Percentiles rank a stretch among this genome's conserved stretches.
These are phyloP conservation scores for Rhinopomastus cyanomelas DNA, from an alignment of 2,113 vertebrate species.

Conservation along the genomic window DNA sequence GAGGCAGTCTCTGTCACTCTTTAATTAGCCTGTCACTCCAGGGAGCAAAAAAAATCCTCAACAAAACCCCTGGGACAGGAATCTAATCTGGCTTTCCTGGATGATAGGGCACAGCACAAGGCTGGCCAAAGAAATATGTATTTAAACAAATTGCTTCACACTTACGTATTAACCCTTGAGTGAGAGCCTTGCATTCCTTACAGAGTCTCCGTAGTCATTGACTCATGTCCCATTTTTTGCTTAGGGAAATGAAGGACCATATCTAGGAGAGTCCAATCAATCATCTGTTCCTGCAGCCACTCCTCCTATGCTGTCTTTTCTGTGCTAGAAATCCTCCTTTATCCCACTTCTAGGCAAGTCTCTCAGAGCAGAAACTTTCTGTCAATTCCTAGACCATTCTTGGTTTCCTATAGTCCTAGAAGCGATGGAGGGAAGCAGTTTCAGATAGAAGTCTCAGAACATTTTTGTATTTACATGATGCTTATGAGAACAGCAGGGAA, in stretches of 20 bases:
- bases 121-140: conserved; percentile 23
- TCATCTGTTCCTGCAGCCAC: background rate
- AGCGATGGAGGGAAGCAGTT: background rate
- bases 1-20: conserved; percentile 25
- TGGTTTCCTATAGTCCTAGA: background rate
- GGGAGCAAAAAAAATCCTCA: background rate
- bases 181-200: background rate
- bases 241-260: background rate
- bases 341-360: background rate
- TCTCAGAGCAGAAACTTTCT: background rate
- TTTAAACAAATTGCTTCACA: conserved; percentile 4
- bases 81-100: conserved; percentile 48
- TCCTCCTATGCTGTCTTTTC: background rate
- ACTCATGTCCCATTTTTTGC: background rate
- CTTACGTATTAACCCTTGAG: conserved; percentile 9
- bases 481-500: background rate
- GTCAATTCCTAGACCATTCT: background rate
- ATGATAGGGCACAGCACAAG: conserved; percentile 11
- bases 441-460: background rate
- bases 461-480: background rate
- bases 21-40: conserved; percentile 58
- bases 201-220: background rate
- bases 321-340: background rate
- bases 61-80: conserved; percentile 18
- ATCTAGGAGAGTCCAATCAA: background rate